These are phyloP conservation scores for Beroe ovata DNA, from an alignment of 37 sponge, comb jelly and placozoan species.

Conservation along the genomic window DNA sequence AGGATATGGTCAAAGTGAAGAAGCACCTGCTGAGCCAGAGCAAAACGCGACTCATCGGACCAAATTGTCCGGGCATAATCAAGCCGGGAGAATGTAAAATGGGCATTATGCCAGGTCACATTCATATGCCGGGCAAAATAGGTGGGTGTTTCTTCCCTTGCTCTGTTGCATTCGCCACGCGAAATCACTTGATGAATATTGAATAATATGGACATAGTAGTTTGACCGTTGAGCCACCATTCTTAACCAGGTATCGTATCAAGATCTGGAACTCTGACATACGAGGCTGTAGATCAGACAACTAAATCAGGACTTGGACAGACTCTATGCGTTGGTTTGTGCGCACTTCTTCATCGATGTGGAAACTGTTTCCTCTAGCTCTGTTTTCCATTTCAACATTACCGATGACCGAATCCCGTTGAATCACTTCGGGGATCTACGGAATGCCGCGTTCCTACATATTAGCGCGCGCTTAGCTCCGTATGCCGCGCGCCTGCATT, in stretches of 20 bases:
- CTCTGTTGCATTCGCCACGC: too few relatives aligned
- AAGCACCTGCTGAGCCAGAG: conserved; percentile 82
- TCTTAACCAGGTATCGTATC: conserved; percentile 84
- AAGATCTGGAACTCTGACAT: conserved; percentile 98
- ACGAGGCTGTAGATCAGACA: conserved; percentile 99
- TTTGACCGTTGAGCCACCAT: too few relatives aligned
- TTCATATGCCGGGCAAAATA: conserved; percentile 86
- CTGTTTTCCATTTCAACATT: too few relatives aligned
- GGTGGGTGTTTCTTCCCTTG: conserved; percentile 69
- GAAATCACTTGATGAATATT: too few relatives aligned
- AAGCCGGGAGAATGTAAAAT: conserved; percentile 97
- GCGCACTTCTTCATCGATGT: too few relatives aligned
- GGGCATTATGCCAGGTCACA: conserved; percentile 99
- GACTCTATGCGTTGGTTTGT: conserved; percentile 93
- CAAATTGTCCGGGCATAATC: conserved; percentile 98
- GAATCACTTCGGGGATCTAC: too few relatives aligned
- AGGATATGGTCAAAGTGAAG: conserved; percentile 76
- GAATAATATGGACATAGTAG: too few relatives aligned
- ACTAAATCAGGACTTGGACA: conserved; percentile 91
- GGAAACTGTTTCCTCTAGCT: too few relatives aligned
- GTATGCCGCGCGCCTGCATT: neutral
- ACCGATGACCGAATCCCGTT: too few relatives aligned
- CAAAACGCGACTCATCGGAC: conserved; percentile 93
- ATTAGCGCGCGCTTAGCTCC: neutral
- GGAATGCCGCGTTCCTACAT: too few relatives aligned